A percentile compares a stretch with the other conserved stretches of the same genome.
Evolutionary conservation across 2,113 vertebrate species (phyloP).

Genomic region (Pachypanchax playfairii): DNA sequence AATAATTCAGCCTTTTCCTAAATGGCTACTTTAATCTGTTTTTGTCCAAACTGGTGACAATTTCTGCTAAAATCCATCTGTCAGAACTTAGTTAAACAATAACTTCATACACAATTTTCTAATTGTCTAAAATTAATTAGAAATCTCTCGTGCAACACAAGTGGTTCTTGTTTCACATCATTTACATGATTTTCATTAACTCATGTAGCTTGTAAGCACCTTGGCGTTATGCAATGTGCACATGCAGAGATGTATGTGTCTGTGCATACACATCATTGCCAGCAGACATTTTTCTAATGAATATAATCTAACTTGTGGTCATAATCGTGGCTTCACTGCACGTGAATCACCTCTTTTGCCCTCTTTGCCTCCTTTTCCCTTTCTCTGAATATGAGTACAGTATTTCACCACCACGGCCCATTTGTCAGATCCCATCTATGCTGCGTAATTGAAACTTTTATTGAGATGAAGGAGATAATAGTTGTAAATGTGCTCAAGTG

Average conservation of each 20-base stretch:
- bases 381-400: slow-evolving; percentile 38
- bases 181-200: slow-evolving; percentile 46
- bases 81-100: slow-evolving; percentile 20
- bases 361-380: slow-evolving; percentile 1
- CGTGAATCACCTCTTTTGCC: slow-evolving; percentile 38
- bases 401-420: slow-evolving; percentile 61
- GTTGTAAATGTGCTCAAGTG: slow-evolving; percentile 65
- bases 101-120: slow-evolving; percentile 16
- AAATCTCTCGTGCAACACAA: slow-evolving; percentile 33
- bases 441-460: slow-evolving; percentile 73
- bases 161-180: slow-evolving; percentile 51
- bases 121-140: slow-evolving; percentile 43
- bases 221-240: slow-evolving; percentile 19
- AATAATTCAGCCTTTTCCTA: neutral
- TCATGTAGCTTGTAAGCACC: slow-evolving; percentile 35
- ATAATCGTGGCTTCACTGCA: slow-evolving; percentile 28
- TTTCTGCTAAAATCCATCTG: slow-evolving; percentile 8
- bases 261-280: slow-evolving; percentile 17
- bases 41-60: neutral
- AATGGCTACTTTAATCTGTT: slow-evolving; percentile 1
- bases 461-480: slow-evolving; percentile 71
- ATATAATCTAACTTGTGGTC: slow-evolving; percentile 16
- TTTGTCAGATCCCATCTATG: slow-evolving; percentile 67
- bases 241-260: slow-evolving; percentile 2
- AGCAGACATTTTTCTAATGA: slow-evolving; percentile 36